Evolutionary conservation across 2,888 invertebrate species (phyloP).

Genomic region (Calliscelio sp.): DNA sequence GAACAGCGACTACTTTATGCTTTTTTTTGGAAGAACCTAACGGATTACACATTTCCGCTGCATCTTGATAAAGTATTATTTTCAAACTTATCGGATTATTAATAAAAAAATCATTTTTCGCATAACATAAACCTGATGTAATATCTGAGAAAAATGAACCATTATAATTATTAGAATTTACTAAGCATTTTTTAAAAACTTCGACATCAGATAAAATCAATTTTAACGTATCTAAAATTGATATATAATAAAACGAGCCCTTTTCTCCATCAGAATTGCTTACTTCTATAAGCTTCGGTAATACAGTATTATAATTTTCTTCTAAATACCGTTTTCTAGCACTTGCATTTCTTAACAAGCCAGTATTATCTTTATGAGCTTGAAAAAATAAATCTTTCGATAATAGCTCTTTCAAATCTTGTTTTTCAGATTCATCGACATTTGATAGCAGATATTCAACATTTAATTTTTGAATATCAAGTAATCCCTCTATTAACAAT

Average conservation of each 20-base stretch:
- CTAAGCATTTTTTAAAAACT: background rate
- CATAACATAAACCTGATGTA: background rate
- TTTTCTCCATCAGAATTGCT: background rate
- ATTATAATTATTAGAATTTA: background rate
- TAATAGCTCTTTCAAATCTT: background rate
- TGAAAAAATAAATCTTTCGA: background rate
- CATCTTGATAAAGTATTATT: constrained; percentile 77
- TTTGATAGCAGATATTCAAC: constrained; percentile 3
- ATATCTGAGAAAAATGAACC: constrained; percentile 9
- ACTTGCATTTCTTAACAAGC: too few species aligned
- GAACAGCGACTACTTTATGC: constrained; percentile 77
- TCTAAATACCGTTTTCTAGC: background rate
- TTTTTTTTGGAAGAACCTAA: constrained; percentile 76
- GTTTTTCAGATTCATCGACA: background rate
- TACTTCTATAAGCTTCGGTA: background rate
- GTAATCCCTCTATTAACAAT: background rate
- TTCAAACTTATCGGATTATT: background rate
- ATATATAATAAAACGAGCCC: constrained; percentile 6
- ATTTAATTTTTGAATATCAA: background rate
- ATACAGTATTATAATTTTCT: background rate
- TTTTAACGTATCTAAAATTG: constrained; percentile 5
- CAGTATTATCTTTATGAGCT: background rate
- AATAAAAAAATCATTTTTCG: background rate
- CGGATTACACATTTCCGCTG: constrained; percentile 79
- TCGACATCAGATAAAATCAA: background rate